phyloP scores from a whole-genome alignment of 2,888 invertebrate species.

The Graphium colonna region DNA sequence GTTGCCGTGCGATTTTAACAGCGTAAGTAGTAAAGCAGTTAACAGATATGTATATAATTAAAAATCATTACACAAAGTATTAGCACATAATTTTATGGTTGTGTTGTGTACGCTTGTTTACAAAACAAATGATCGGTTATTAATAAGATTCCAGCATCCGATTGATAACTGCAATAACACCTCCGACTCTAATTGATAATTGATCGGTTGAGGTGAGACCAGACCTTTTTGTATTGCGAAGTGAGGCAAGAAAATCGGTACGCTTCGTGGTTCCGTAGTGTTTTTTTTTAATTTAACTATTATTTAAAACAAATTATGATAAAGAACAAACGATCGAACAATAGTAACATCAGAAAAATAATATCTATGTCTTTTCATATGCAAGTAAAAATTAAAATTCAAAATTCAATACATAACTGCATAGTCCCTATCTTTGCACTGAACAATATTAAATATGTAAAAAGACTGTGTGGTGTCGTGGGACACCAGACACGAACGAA shows the following conservation, averaged over 20 bases:
- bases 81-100: not conserved
- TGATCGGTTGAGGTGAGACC: not conserved
- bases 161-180: not conserved
- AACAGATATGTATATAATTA: no score
- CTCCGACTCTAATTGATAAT: not conserved
- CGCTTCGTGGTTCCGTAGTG: not conserved
- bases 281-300: not conserved
- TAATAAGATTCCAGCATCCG: not conserved
- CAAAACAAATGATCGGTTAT: not conserved
- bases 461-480: no score
- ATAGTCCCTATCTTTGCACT: no score
- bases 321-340: not conserved
- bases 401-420: no score
- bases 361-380: not conserved
- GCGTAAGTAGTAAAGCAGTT: no score
- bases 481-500: no score
- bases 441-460: no score
- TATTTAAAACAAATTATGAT: no score
- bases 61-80: no score
- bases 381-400: no score
- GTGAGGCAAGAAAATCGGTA: not conserved
- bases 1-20: no score
- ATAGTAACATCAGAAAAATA: not conserved
- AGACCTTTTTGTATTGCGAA: not conserved
- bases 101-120: not conserved